Percentiles rank a stretch among this genome's conserved stretches.
phyloP scores from a whole-genome alignment of 2,113 vertebrate species.

The Cairina moschata region DNA sequence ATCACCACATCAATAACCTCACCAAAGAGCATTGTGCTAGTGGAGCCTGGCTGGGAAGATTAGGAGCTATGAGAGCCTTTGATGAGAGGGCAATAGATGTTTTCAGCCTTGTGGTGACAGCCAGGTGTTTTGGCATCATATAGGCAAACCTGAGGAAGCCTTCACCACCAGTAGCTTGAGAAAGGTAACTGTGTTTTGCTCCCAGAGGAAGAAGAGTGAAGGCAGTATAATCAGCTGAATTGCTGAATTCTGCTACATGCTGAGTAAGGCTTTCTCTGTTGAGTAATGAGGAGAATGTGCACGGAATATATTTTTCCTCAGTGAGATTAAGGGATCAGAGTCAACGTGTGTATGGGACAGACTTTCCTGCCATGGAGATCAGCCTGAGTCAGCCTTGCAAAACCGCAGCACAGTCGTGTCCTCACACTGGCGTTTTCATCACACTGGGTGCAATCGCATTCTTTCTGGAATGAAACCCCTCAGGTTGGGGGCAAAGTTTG shows the following conservation, averaged over 20 bases:
- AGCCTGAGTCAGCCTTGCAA: neutral
- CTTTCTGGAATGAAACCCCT: neutral
- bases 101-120: neutral
- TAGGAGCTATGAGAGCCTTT: neutral
- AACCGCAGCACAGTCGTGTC: accelerated
- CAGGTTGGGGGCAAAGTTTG: neutral
- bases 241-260: neutral
- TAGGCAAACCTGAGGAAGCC: neutral
- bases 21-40: neutral
- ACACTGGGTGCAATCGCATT: accelerated
- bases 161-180: accelerated
- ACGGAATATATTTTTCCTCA: neutral
- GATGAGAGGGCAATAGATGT: neutral
- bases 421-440: neutral
- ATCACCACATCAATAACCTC: neutral
- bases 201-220: neutral
- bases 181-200: neutral
- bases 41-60: neutral
- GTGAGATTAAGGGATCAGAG: neutral
- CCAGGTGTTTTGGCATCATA: accelerated
- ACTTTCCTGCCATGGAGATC: neutral
- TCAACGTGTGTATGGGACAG: neutral
- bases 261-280: neutral
- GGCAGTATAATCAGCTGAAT: neutral
- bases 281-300: neutral